These are phyloP conservation scores for Phrynocephalus versicolor DNA, from an alignment of 2,113 vertebrate species.

Conservation along the genomic window DNA sequence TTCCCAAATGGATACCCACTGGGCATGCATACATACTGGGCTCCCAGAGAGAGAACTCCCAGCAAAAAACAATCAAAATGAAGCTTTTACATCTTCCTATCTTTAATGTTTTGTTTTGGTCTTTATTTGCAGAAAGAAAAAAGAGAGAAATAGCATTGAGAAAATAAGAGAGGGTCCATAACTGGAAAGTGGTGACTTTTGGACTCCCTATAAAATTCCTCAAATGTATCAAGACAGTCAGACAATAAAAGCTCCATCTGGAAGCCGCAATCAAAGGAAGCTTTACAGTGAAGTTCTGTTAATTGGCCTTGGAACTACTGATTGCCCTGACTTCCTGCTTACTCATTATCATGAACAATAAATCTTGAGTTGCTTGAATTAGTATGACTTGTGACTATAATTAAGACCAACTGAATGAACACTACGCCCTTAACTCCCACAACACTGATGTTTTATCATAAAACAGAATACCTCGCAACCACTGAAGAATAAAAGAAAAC, in stretches of 20 bases:
- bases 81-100: background rate
- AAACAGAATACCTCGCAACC: background rate
- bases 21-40: background rate
- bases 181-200: background rate
- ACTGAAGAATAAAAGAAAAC: background rate
- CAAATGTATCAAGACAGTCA: background rate
- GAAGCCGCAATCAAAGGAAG: background rate
- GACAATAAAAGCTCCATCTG: background rate
- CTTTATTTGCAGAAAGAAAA: background rate
- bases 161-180: background rate
- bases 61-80: background rate
- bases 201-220: background rate
- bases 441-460: conserved; percentile 40
- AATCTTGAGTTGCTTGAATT: conserved; percentile 36
- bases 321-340: conserved; percentile 11
- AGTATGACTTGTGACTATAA: background rate
- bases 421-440: conserved; percentile 13
- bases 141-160: background rate
- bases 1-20: background rate
- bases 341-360: conserved; percentile 38
- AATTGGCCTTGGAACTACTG: accelerated
- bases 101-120: background rate
- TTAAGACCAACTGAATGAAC: conserved; percentile 36
- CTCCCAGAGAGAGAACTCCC: background rate
- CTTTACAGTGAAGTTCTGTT: background rate